phyloP scores from a whole-genome alignment of 1,140 invertebrate species.

The Drosophila pallidifrons region DNA sequence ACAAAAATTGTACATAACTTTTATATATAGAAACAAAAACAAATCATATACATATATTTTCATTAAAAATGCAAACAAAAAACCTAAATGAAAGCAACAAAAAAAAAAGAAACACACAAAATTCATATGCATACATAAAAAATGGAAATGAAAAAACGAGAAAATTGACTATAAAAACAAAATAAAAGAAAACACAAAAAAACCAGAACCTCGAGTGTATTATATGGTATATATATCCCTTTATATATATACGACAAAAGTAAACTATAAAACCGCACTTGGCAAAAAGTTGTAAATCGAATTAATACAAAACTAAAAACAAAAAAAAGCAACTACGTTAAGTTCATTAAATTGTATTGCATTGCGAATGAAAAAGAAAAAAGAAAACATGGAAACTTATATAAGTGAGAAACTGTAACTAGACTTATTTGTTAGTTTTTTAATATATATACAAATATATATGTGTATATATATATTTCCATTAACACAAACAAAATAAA shows the following conservation, averaged over 20 bases:
- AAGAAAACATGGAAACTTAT: slow-evolving; percentile 31
- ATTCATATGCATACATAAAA: slow-evolving; percentile 39
- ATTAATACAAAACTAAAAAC: slow-evolving; percentile 55
- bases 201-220: slow-evolving; percentile 67
- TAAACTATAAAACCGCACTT: slow-evolving; percentile 64
- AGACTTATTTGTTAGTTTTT: slow-evolving; percentile 82
- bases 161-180: slow-evolving; percentile 51
- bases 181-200: slow-evolving; percentile 18
- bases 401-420: slow-evolving; percentile 80
- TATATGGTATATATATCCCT: slow-evolving; percentile 45
- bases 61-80: slow-evolving; percentile 68
- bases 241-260: slow-evolving; percentile 44
- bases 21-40: slow-evolving; percentile 55
- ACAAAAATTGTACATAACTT: slow-evolving; percentile 70
- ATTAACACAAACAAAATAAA: slow-evolving; percentile 53
- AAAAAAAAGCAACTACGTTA: slow-evolving; percentile 53
- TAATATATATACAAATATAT: slow-evolving; percentile 50
- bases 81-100: not conserved
- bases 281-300: slow-evolving; percentile 72
- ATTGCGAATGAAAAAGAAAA: slow-evolving; percentile 34
- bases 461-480: slow-evolving; percentile 69
- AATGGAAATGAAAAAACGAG: slow-evolving; percentile 41
- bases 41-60: slow-evolving; percentile 68
- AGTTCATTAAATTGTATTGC: slow-evolving; percentile 65
- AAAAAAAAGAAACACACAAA: slow-evolving; percentile 36